A percentile compares a stretch with the other conserved stretches of the same genome.
Conservation (phyloP, 2,797 vertebrate species). For the Manis crassicaudata region DNA sequence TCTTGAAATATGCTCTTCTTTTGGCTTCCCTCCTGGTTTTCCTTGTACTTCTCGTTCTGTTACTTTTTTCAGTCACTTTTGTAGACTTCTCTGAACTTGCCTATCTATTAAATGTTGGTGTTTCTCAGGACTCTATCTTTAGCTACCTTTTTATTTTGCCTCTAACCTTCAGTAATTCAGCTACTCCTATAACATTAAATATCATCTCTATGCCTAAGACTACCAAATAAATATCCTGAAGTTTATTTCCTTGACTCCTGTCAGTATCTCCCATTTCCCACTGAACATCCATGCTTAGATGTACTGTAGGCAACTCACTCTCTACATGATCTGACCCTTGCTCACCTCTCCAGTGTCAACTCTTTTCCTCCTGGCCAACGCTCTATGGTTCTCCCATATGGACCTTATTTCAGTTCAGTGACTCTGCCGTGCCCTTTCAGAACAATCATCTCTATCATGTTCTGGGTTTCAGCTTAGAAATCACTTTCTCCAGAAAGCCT, state of each 20-base stretch:
- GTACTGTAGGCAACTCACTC: background rate
- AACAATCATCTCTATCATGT: background rate
- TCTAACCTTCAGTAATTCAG: background rate
- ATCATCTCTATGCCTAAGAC: background rate
- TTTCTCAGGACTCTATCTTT: background rate
- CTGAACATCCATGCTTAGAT: background rate
- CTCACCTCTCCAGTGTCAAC: background rate
- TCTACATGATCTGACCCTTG: background rate
- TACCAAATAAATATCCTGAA: background rate
- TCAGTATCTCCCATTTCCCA: background rate
- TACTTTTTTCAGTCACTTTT: too few species aligned
- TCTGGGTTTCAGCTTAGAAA: background rate
- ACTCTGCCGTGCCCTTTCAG: background rate
- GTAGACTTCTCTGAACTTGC: background rate
- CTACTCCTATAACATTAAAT: background rate
- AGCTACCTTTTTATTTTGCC: background rate
- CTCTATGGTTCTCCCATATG: background rate
- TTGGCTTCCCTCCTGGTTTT: too few species aligned
- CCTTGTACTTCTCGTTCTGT: too few species aligned
- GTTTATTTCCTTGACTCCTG: background rate
- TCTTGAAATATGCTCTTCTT: too few species aligned
- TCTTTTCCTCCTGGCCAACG: background rate
- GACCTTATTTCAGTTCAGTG: background rate
- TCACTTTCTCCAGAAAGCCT: background rate
- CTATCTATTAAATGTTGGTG: background rate